A percentile compares a stretch with the other conserved stretches of the same genome.
Conservation (phyloP, 2,888 invertebrate genomes). For the Aromia moschata region DNA sequence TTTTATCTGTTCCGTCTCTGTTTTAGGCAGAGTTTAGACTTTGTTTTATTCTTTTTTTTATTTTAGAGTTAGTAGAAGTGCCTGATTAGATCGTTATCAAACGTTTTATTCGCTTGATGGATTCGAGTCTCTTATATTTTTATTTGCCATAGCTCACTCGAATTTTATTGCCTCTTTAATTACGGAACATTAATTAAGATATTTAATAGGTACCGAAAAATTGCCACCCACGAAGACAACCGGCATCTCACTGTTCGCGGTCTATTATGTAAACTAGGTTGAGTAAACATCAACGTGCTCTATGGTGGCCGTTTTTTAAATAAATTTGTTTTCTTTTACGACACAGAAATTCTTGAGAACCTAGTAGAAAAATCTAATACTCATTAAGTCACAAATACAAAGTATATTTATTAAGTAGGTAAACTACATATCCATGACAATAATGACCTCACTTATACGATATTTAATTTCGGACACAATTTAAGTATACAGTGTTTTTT, state of each 20-base stretch:
- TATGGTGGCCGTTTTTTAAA: not conserved
- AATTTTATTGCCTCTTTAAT: slow-evolving; percentile 19
- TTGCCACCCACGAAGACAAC: slow-evolving; percentile 17
- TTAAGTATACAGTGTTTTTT: too few relatives aligned
- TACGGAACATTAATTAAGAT: slow-evolving; percentile 16
- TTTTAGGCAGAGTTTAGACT: too few relatives aligned
- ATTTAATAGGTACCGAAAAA: slow-evolving; percentile 15
- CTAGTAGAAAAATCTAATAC: too few relatives aligned
- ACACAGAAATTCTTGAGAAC: too few relatives aligned
- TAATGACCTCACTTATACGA: too few relatives aligned
- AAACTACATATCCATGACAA: too few relatives aligned
- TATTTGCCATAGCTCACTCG: slow-evolving; percentile 3
- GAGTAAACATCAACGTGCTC: not conserved
- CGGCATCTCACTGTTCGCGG: not conserved
- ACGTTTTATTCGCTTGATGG: not conserved
- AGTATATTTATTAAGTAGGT: too few relatives aligned
- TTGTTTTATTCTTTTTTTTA: too few relatives aligned
- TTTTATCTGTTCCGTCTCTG: too few relatives aligned
- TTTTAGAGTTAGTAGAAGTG: not conserved
- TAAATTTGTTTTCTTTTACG: not conserved
- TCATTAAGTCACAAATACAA: too few relatives aligned
- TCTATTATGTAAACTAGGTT: not conserved
- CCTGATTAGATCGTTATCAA: not conserved
- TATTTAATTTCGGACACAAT: too few relatives aligned
- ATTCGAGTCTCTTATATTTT: not conserved